A percentile compares a stretch with the other conserved stretches of the same genome.
Conservation (phyloP, 2,888 invertebrate genomes). For the Panorpa germanica region DNA sequence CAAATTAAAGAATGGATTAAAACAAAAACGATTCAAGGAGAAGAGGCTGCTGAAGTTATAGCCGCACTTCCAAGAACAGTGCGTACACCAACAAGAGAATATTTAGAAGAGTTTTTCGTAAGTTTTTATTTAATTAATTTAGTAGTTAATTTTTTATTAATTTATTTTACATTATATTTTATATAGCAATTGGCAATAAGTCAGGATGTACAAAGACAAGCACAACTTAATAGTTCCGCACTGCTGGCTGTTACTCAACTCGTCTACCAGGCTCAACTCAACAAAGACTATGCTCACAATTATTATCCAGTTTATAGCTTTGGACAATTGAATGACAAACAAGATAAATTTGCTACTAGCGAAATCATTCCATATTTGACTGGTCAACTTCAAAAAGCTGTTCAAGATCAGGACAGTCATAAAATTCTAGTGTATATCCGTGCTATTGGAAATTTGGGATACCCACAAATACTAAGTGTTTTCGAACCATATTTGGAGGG, state of each 20-base stretch:
- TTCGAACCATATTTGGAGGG: conserved; percentile 52
- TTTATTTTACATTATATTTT: conserved; percentile 7
- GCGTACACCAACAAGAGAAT: conserved; percentile 40
- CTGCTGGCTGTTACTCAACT: conserved; percentile 37
- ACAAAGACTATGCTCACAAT: conserved; percentile 32
- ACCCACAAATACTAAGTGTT: conserved; percentile 34
- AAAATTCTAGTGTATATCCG: conserved; percentile 39
- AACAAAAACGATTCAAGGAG: conserved; percentile 27
- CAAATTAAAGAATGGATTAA: conserved; percentile 40
- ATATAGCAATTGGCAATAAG: conserved; percentile 28
- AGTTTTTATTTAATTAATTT: conserved; percentile 15
- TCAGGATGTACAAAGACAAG: conserved; percentile 30
- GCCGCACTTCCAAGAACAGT: conserved; percentile 30
- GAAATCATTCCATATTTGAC: conserved; percentile 39
- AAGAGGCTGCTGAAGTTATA: conserved; percentile 39
- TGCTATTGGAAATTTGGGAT: conserved; percentile 44
- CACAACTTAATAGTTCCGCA: conserved; percentile 32
- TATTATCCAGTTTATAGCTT: conserved; percentile 45
- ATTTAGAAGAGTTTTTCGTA: conserved; percentile 37
- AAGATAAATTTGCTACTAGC: conserved; percentile 30
- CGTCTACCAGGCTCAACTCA: conserved; percentile 36
- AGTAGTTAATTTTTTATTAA: too few species aligned
- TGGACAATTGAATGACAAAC: conserved; percentile 33
- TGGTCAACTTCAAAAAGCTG: conserved; percentile 30
- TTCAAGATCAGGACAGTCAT: conserved; percentile 30